Base-by-base conservation (phyloP, 2,888 invertebrate genomes). In the Chrysodeixis includens region DNA sequence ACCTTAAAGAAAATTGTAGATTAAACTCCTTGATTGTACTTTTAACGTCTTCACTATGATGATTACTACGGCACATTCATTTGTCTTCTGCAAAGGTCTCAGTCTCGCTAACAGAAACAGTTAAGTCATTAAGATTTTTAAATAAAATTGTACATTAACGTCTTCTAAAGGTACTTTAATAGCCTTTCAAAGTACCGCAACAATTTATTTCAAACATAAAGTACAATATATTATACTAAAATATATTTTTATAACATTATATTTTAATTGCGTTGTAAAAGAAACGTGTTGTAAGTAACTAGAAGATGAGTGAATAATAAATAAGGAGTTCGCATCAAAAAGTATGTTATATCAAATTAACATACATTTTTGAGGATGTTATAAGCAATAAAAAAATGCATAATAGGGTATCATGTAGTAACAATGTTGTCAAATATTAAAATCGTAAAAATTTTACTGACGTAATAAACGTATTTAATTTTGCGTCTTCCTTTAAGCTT, bases 211-310 rank as follows among this genome's bases (percentile, higher is more conserved):
- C 14, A 18, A 55, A 30, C 40, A n/a, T 67, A 44, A 20, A 18
- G 46, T 49, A 18, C 10, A 20, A 12, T 52, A 40, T 64, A 16
- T 20, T 16, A 30, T 44, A 6, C 12, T 9, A 53, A 14, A 55
- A 44, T 2, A 26, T 40, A 53, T 58, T 57, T 65, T 55, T 51
- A 73, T 55, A 71, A 30, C 8, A 14, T 10, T 53, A 12, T 56
- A 20, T 51, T 52, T 32, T 52, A 9, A 56, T n/a, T 62, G 30
- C 44, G 53, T 55, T 54, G 40, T 49, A 30, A 51, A 72, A 55
- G 20, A 8, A 14, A 55, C 40, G 40, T 35, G 30, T 56, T 53
- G 20, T 35, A 53, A 26, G 53, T 14, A 26, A 20, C 30, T 9
- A 30, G 26, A 30, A 3, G 26, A 16, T 30, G 16, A 1, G 30